phyloP scores from a whole-genome alignment of 1,140 invertebrate species.

The Homalodisca vitripennis region DNA sequence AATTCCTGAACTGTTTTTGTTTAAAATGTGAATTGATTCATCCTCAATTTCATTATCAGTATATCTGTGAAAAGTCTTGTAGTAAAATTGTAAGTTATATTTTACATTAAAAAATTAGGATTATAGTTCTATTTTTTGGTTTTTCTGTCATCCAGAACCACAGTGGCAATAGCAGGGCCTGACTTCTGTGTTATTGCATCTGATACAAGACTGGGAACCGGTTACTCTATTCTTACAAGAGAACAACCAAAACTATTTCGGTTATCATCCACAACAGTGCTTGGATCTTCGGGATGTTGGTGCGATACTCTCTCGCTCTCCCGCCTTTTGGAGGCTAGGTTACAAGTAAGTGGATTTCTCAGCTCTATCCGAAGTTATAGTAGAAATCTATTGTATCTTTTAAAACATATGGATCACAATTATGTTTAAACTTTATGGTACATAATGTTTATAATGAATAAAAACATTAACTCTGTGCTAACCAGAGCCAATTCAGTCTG shows the following conservation, averaged over 20 bases:
- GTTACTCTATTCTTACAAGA: constrained; percentile 86
- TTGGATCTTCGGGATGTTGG: constrained; percentile 94
- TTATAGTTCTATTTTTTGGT: constrained; percentile 23
- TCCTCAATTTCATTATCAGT: background rate
- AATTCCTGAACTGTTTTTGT: no score
- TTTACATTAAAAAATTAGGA: background rate
- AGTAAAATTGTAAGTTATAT: no score
- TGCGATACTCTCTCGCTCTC: constrained; percentile 95
- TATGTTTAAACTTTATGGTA: no score
- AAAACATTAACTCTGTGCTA: no score
- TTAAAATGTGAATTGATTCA: no score
- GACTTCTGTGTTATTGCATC: constrained; percentile 84
- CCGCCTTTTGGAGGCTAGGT: constrained; percentile 77
- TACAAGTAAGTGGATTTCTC: constrained; percentile 65
- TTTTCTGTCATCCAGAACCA: constrained; percentile 69
- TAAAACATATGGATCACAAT: no score
- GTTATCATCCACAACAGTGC: constrained; percentile 77
- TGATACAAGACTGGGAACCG: constrained; percentile 91
- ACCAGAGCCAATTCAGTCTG: no score
- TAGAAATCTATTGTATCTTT: no score
- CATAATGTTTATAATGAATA: no score
- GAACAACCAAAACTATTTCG: constrained; percentile 83
- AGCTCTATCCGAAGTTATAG: no score
- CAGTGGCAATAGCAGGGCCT: constrained; percentile 91
- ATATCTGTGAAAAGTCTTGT: no score